A percentile compares a stretch with the other conserved stretches of the same genome.
These are phyloP conservation scores for Ptilonorhynchus violaceus DNA, from an alignment of 2,113 vertebrate species.

Conservation along the genomic window DNA sequence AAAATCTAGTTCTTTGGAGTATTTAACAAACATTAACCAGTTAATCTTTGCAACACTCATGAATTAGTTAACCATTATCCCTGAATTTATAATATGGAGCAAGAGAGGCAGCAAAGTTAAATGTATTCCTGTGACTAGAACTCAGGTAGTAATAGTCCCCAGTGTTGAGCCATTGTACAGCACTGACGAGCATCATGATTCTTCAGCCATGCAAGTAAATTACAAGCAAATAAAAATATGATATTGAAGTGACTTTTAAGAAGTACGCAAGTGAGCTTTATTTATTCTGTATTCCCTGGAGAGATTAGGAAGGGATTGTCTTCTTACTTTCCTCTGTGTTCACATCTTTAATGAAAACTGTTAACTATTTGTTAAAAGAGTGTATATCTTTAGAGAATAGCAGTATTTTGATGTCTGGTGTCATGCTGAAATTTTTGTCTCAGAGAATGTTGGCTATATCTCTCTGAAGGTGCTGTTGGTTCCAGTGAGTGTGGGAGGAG, in stretches of 20 bases:
- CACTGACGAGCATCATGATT: neutral
- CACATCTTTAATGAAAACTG: neutral
- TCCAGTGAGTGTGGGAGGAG: neutral
- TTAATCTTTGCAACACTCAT: neutral
- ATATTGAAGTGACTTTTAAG: neutral
- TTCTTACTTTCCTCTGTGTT: neutral
- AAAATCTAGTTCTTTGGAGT: neutral
- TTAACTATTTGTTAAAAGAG: neutral
- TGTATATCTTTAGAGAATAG: neutral
- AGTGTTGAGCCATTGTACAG: neutral
- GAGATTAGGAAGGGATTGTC: neutral
- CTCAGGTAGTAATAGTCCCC: neutral
- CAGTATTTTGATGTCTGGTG: neutral
- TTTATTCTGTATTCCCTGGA: neutral
- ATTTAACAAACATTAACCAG: conserved; percentile 52
- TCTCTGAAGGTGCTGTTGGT: neutral
- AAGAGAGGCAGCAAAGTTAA: neutral
- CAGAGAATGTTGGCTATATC: neutral
- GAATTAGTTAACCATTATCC: conserved; percentile 36
- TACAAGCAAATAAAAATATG: neutral
- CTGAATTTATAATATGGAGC: neutral
- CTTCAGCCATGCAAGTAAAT: neutral
- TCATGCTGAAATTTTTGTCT: neutral
- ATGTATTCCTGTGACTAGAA: neutral
- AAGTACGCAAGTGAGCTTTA: neutral